These are phyloP conservation scores for Enteromius afrohamiltoni DNA, from an alignment of 2,797 vertebrate species.

Conservation along the genomic window DNA sequence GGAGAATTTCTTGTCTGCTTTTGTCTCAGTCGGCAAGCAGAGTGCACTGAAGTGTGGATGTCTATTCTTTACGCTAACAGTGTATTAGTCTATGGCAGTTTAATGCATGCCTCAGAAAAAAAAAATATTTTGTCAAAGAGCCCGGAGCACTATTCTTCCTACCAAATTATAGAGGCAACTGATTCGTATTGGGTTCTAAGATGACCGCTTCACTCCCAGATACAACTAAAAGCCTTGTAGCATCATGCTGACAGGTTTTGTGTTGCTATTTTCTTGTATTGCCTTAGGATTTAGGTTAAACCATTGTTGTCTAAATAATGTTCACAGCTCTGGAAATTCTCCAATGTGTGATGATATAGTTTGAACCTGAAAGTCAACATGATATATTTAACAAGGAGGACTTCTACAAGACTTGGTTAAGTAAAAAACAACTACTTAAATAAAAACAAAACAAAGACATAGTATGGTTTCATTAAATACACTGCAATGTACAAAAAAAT, in stretches of 20 bases:
- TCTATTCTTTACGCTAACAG: slow-evolving; percentile 21
- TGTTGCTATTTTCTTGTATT: slow-evolving; percentile 2
- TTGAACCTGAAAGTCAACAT: slow-evolving; percentile 14
- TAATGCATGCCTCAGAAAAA: background rate
- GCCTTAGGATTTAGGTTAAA: slow-evolving; percentile 20
- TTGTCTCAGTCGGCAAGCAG: slow-evolving; percentile 47
- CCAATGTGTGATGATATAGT: background rate
- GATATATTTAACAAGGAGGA: background rate
- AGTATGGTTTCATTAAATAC: background rate
- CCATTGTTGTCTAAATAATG: slow-evolving; percentile 12
- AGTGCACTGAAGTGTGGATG: slow-evolving; percentile 25
- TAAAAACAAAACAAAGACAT: background rate
- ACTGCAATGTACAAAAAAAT: background rate
- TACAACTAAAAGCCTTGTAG: background rate
- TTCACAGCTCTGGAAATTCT: slow-evolving; percentile 6
- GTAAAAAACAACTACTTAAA: background rate
- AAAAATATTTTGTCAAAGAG: background rate
- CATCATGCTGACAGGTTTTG: slow-evolving; percentile 16
- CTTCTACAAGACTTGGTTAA: background rate
- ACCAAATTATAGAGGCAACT: background rate
- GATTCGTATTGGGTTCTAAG: background rate
- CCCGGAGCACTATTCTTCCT: background rate
- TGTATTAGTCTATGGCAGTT: background rate
- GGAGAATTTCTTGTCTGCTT: slow-evolving; percentile 45
- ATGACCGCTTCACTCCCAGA: background rate